phyloP scores from a whole-genome alignment of 2,888 invertebrate species.

The Athrips mouffetella region DNA sequence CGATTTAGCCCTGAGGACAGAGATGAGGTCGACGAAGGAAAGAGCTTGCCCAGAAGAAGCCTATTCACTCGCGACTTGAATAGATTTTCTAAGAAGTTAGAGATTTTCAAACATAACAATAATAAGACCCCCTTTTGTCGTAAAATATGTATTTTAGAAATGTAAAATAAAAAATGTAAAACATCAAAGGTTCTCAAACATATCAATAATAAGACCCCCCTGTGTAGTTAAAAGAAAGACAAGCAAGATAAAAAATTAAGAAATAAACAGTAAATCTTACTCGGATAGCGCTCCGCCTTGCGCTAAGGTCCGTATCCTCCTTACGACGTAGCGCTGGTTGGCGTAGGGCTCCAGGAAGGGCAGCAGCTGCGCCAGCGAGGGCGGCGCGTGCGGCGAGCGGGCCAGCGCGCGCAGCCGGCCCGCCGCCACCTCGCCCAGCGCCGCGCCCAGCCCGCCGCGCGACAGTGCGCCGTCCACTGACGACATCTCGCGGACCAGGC shows the following conservation, averaged over 20 bases:
- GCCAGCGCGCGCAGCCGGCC: slow-evolving; percentile 79
- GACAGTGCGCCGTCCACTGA: slow-evolving; percentile 83
- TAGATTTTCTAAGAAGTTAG: no score
- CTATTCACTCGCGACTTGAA: no score
- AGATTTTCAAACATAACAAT: no score
- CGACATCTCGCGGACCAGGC: slow-evolving; percentile 83
- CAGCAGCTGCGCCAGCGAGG: slow-evolving; percentile 71
- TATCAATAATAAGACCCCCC: no score
- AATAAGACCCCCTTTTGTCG: no score
- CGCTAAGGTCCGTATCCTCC: slow-evolving; percentile 85
- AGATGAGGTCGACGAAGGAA: no score
- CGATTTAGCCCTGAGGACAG: no score
- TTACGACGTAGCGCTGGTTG: slow-evolving; percentile 92
- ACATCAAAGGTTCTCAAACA: no score
- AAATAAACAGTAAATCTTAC: slow-evolving; percentile 8
- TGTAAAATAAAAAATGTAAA: no score
- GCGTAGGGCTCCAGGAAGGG: slow-evolving; percentile 89
- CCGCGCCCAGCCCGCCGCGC: slow-evolving; percentile 82
- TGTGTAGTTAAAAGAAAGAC: no score
- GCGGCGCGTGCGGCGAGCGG: slow-evolving; percentile 55
- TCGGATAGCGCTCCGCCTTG: slow-evolving; percentile 92
- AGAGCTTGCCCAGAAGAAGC: no score
- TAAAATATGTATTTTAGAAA: no score
- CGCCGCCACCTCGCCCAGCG: slow-evolving; percentile 72
- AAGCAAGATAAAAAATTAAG: background rate